Conservation (phyloP, 2,888 invertebrate species). For the Siphonodentalium dalli region DNA sequence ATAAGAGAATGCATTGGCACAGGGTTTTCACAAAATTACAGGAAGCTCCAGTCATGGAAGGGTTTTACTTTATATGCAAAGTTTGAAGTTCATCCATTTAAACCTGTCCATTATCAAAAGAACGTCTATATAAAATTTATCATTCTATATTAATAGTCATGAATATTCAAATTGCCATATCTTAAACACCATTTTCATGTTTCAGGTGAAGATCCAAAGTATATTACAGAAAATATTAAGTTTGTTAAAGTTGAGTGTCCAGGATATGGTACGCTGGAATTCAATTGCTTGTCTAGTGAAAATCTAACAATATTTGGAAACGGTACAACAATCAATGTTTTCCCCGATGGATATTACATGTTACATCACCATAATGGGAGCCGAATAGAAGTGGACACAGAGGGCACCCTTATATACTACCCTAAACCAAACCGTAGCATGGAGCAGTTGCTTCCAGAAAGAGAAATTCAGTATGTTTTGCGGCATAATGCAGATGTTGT, state of each 20-base stretch:
- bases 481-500: conserved; percentile 58
- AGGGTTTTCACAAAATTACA: too few species aligned
- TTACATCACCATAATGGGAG: conserved; percentile 56
- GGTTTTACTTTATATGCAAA: too few species aligned
- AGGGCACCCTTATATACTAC: conserved; percentile 48
- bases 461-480: conserved; percentile 52
- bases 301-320: conserved; percentile 61
- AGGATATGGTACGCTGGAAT: conserved; percentile 62
- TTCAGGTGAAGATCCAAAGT: conserved; percentile 33
- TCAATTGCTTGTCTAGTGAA: conserved; percentile 58
- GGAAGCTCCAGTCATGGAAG: too few species aligned
- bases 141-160: too few species aligned
- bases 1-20: too few species aligned
- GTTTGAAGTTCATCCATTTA: too few species aligned
- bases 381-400: conserved; percentile 51
- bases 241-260: conserved; percentile 63
- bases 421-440: conserved; percentile 47
- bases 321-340: conserved; percentile 56
- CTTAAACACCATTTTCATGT: too few species aligned
- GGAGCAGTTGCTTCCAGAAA: conserved; percentile 44
- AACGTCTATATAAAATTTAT: too few species aligned
- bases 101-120: too few species aligned
- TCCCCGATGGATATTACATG: conserved; percentile 59
- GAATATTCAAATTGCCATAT: too few species aligned
- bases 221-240: conserved; percentile 42